Conservation (phyloP, 1,140 invertebrate genomes). For the Drosophila varians region DNA sequence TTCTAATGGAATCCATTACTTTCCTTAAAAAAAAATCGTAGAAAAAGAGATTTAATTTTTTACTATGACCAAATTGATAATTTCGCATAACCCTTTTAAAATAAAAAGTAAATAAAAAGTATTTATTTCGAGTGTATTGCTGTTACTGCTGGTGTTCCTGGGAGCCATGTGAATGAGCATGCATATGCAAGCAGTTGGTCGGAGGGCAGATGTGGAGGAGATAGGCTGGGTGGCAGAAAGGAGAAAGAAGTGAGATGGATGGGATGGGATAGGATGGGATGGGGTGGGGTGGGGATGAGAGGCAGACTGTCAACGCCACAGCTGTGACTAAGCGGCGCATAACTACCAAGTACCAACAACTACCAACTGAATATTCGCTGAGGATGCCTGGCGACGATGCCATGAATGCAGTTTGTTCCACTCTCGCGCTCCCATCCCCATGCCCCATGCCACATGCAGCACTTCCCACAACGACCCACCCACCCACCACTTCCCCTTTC, state of each 20-base stretch:
- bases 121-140: constrained; percentile 23
- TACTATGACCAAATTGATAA: too few species aligned
- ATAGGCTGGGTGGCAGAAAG: not conserved
- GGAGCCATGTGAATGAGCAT: constrained; percentile 53
- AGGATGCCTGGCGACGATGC: constrained; percentile 23
- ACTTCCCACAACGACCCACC: not conserved
- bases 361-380: constrained; percentile 35
- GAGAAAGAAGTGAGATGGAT: not conserved
- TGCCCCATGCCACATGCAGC: not conserved
- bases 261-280: not conserved
- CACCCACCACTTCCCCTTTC: constrained; percentile 10
- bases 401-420: constrained; percentile 44
- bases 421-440: constrained; percentile 5
- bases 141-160: constrained; percentile 45
- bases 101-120: too few species aligned
- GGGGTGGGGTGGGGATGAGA: not conserved
- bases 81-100: too few species aligned
- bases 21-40: too few species aligned
- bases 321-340: constrained; percentile 79
- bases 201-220: not conserved
- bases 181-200: constrained; percentile 55
- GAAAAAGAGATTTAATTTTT: too few species aligned
- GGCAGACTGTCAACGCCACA: constrained; percentile 69
- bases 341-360: constrained; percentile 67
- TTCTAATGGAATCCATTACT: too few species aligned